These are phyloP conservation scores for Sympetrum striolatum DNA, from an alignment of 2,888 invertebrate species.

Conservation along the genomic window DNA sequence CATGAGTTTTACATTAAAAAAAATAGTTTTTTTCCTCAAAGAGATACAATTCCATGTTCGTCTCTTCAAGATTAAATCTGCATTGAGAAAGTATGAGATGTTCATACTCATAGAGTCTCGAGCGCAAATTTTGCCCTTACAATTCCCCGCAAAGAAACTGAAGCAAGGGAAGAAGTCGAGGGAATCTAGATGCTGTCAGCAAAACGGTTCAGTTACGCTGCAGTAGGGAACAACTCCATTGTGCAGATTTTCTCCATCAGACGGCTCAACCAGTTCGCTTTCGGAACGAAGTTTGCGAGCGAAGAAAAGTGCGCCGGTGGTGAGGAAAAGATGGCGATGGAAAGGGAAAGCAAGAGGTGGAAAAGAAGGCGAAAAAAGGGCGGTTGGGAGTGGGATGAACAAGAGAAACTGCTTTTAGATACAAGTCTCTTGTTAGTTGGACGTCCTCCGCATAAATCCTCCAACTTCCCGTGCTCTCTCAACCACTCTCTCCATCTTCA, in stretches of 20 bases:
- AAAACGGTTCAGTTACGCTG: background rate
- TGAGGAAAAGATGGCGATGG: background rate
- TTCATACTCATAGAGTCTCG: background rate
- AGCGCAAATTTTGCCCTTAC: background rate
- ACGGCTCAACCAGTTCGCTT: background rate
- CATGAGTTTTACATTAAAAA: background rate
- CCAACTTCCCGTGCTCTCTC: conserved; percentile 40
- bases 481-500: conserved; percentile 40
- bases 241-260: background rate
- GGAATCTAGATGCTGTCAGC: background rate
- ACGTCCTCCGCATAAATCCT: conserved; percentile 48
- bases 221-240: background rate
- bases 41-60: background rate
- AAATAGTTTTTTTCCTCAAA: background rate
- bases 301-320: background rate
- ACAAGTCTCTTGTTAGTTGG: conserved; percentile 48
- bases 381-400: background rate
- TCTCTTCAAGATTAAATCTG: background rate
- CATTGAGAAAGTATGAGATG: background rate
- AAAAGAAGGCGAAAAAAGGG: conserved; percentile 24
- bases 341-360: background rate
- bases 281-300: background rate
- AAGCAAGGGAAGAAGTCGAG: background rate
- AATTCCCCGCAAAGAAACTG: background rate
- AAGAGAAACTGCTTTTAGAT: conserved; percentile 6